A percentile compares a stretch with the other conserved stretches of the same genome.
phyloP scores from a whole-genome alignment of 2,888 invertebrate genomes.

The Polyploca ridens region DNA sequence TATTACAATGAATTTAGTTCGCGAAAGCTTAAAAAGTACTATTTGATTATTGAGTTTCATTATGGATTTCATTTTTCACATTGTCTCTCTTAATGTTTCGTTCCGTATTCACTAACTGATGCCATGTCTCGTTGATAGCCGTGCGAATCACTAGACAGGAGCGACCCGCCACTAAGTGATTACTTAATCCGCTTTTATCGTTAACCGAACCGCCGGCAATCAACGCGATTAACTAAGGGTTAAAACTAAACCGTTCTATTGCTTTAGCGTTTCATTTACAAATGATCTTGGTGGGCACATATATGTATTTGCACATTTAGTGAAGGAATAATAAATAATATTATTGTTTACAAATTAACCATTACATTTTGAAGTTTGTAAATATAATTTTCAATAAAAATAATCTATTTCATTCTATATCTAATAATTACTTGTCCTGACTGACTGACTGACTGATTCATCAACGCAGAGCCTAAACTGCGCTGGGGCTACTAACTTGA shows the following conservation, averaged over 20 bases:
- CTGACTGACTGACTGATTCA: too few species aligned
- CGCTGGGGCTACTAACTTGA: too few species aligned
- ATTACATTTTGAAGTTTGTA: not conserved
- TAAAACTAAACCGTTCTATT: slow-evolving; percentile 62
- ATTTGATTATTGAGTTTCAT: too few species aligned
- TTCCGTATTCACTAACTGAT: slow-evolving; percentile 20
- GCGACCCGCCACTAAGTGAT: slow-evolving; percentile 70
- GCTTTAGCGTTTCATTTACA: slow-evolving; percentile 44
- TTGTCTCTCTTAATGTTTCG: slow-evolving; percentile 6
- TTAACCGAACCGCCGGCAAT: slow-evolving; percentile 63
- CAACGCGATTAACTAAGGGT: slow-evolving; percentile 75
- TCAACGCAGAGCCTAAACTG: too few species aligned
- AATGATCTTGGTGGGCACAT: not conserved
- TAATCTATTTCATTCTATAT: too few species aligned
- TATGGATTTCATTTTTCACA: not conserved
- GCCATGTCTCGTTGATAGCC: slow-evolving; percentile 27
- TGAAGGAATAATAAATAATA: not conserved
- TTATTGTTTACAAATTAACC: too few species aligned
- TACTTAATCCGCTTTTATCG: slow-evolving; percentile 67
- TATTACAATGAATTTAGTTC: too few species aligned
- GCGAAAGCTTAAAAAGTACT: too few species aligned
- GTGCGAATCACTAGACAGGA: slow-evolving; percentile 44
- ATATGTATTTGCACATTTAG: not conserved
- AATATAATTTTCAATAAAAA: too few species aligned
- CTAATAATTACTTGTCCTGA: too few species aligned